Percentiles rank a stretch among this genome's conserved stretches.
These are phyloP conservation scores for Heterocephalus glaber DNA, from an alignment of 2,113 vertebrate genomes.

Conservation along the genomic window DNA sequence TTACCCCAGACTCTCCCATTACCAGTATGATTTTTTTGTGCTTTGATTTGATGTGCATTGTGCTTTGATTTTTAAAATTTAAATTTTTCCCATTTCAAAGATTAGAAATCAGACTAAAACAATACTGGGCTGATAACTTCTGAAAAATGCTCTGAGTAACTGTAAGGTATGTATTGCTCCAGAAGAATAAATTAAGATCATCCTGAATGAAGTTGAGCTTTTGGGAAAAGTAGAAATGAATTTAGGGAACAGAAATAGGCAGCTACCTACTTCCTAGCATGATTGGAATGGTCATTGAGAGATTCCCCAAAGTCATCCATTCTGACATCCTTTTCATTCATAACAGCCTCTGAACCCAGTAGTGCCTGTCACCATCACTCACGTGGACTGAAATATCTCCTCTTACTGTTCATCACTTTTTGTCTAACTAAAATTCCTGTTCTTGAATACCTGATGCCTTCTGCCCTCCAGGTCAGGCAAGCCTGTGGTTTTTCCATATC, in stretches of 20 bases:
- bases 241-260: neutral
- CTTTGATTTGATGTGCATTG: neutral
- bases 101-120: conserved; percentile 41
- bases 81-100: neutral
- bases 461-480: neutral
- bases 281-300: neutral
- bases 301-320: neutral
- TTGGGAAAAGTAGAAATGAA: neutral
- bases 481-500: neutral
- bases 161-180: neutral
- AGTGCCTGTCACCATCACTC: neutral
- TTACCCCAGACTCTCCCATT: neutral
- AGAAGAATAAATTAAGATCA: neutral
- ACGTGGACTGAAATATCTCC: neutral
- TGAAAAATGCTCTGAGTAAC: neutral
- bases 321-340: neutral
- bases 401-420: neutral
- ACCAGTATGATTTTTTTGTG: neutral
- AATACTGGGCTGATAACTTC: neutral
- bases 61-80: neutral
- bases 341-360: neutral
- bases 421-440: neutral
- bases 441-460: neutral
- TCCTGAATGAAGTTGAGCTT: neutral
- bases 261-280: neutral